Evolutionary conservation across 2,888 invertebrate species (phyloP).

Genomic region (Drosophila recens): DNA sequence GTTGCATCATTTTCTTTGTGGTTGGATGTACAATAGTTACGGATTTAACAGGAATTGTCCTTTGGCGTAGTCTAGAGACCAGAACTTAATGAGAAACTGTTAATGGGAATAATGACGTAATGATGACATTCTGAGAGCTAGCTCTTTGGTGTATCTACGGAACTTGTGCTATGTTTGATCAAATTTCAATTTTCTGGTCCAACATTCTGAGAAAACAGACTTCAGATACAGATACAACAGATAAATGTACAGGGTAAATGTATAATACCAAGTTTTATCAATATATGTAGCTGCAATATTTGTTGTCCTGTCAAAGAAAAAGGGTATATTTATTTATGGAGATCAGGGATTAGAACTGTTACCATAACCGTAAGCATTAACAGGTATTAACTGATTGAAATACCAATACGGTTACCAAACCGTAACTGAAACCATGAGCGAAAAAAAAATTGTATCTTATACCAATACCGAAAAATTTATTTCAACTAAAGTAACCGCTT

Average conservation of each 20-base stretch:
- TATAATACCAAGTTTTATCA: not conserved
- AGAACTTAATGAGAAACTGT: not conserved
- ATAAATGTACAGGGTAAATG: not conserved
- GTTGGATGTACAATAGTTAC: conserved; percentile 29
- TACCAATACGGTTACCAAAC: too few relatives aligned
- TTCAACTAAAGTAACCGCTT: too few relatives aligned
- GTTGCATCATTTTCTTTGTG: conserved; percentile 27
- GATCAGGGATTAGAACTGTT: too few relatives aligned
- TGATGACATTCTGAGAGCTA: not conserved
- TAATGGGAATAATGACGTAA: too few relatives aligned
- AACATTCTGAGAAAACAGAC: not conserved
- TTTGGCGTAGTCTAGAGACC: conserved; percentile 22
- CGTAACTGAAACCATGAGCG: too few relatives aligned
- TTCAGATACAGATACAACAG: not conserved
- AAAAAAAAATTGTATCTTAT: too few relatives aligned
- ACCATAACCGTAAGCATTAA: too few relatives aligned
- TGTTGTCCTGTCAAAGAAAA: conserved; percentile 1
- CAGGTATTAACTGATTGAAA: too few relatives aligned
- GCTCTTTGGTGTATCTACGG: not conserved
- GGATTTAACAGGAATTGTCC: conserved; percentile 29
- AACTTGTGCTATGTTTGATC: not conserved
- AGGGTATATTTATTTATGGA: not conserved
- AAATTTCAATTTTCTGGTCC: not conserved
- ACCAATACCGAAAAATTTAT: too few relatives aligned
- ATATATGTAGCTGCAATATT: not conserved